phyloP scores from a whole-genome alignment of 2,113 vertebrate species.

The Ovibos moschatus region DNA sequence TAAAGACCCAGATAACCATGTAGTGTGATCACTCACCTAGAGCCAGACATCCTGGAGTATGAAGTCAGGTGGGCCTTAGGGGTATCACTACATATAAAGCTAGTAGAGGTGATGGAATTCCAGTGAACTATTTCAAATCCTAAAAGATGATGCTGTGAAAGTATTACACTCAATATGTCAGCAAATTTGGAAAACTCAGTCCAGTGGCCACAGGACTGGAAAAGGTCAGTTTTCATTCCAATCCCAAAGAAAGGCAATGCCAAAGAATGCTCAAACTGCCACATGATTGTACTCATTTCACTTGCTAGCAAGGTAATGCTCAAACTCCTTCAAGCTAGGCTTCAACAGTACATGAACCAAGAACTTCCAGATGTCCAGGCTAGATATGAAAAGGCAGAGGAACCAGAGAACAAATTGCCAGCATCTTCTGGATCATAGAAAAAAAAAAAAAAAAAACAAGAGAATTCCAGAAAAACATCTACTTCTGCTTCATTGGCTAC shows the following conservation, averaged over 20 bases:
- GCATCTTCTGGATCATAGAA: not conserved
- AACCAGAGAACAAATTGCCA: not conserved
- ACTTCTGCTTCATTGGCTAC: not conserved
- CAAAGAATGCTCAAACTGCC: not conserved
- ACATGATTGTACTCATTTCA: not conserved
- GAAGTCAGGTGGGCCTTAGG: not conserved
- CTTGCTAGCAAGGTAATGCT: not conserved
- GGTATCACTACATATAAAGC: not conserved
- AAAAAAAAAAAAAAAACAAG: not conserved
- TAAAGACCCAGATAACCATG: not conserved
- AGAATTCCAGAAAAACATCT: not conserved
- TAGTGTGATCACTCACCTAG: not conserved
- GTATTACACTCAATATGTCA: not conserved
- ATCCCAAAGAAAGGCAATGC: not conserved
- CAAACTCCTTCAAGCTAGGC: not conserved
- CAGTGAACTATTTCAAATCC: not conserved
- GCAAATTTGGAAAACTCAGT: not conserved
- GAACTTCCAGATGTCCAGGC: not conserved
- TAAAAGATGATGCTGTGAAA: not conserved
- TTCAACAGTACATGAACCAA: not conserved
- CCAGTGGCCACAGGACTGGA: not conserved
- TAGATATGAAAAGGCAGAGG: not conserved
- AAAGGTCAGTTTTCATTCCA: not conserved
- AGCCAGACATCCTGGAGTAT: not conserved
- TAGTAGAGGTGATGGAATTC: not conserved